Conservation (phyloP, 2,113 vertebrate genomes). For the Dolichotis patagonum region DNA sequence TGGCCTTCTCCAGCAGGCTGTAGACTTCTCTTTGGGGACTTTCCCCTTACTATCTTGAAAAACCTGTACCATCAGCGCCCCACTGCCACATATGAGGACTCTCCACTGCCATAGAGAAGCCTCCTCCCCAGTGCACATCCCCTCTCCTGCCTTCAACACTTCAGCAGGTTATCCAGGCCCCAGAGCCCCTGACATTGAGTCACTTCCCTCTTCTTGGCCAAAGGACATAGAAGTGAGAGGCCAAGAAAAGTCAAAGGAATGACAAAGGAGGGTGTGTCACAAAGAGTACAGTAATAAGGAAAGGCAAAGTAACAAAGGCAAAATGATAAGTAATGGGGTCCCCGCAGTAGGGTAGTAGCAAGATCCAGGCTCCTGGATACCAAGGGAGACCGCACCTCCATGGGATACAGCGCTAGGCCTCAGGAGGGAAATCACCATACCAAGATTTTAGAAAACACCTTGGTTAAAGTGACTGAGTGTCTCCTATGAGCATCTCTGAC, state of each 20-base stretch:
- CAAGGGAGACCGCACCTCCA: fast-evolving
- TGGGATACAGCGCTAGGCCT: fast-evolving
- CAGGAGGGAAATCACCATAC: not conserved
- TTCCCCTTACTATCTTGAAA: not conserved
- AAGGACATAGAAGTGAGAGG: not conserved
- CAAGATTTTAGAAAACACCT: not conserved
- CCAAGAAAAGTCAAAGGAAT: not conserved
- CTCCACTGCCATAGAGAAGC: fast-evolving
- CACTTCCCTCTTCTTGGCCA: not conserved
- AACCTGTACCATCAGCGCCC: not conserved
- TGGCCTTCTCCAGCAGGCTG: not conserved
- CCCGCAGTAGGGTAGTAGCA: fast-evolving
- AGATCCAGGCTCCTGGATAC: fast-evolving
- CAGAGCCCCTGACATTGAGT: not conserved
- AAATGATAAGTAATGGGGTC: not conserved
- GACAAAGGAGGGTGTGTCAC: no score
- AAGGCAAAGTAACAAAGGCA: no score
- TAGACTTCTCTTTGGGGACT: not conserved
- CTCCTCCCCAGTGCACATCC: fast-evolving
- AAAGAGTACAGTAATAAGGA: fast-evolving
- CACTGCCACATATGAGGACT: not conserved
- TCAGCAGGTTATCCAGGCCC: not conserved
- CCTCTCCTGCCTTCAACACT: fast-evolving
- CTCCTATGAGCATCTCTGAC: fast-evolving
- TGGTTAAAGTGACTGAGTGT: no score